Conservation (phyloP, 2,888 invertebrate species). For the Prosapia bicincta region DNA sequence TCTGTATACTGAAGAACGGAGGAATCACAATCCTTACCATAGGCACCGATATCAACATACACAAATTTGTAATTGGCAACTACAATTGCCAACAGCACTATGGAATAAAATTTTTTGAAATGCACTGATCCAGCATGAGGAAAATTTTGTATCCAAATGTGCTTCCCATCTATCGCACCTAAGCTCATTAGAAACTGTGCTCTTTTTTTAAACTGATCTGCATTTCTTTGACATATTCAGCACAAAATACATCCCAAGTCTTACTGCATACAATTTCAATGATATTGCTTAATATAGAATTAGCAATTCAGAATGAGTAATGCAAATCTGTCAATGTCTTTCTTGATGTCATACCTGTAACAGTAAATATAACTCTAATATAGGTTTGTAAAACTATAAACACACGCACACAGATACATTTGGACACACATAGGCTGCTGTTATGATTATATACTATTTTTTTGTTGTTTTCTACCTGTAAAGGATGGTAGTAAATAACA, state of each 20-base stretch:
- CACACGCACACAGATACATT: no score
- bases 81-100: constrained; percentile 36
- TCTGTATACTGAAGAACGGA: background rate
- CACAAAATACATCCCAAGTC: constrained; percentile 34
- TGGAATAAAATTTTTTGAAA: constrained; percentile 37
- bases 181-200: constrained; percentile 40
- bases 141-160: constrained; percentile 35
- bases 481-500: no score
- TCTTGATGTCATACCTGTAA: background rate
- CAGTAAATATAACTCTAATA: no score
- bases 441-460: no score
- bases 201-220: constrained; percentile 36
- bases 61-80: constrained; percentile 38
- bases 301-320: constrained; percentile 26
- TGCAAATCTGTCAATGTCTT: background rate
- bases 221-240: constrained; percentile 26
- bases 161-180: constrained; percentile 38
- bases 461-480: no score
- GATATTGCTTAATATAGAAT: constrained; percentile 35
- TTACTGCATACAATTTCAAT: constrained; percentile 32
- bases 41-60: constrained; percentile 31
- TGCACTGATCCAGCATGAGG: constrained; percentile 37
- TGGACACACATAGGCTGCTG: no score
- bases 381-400: no score
- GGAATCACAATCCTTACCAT: constrained; percentile 1